Conservation (phyloP, 2,113 vertebrate species). For the Scopus umbretta region DNA sequence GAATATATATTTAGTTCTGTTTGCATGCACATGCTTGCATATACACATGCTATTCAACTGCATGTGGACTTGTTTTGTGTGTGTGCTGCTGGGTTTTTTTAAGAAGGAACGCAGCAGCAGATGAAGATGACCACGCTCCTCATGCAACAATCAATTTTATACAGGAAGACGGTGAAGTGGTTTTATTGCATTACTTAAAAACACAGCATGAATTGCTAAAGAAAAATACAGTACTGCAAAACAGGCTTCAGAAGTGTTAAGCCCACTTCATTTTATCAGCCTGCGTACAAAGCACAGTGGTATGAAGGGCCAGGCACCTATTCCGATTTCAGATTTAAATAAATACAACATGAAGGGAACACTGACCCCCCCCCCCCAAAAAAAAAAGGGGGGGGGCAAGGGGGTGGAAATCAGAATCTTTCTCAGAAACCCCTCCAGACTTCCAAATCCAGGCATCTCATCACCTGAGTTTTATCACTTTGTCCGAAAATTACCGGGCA, state of each 20-base stretch:
- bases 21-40: background rate
- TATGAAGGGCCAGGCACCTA: background rate
- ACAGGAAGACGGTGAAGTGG: conserved; percentile 20
- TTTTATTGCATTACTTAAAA: conserved; percentile 57
- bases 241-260: conserved; percentile 49
- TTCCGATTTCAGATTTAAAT: conserved; percentile 27
- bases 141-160: conserved; percentile 28
- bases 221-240: background rate
- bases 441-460: background rate
- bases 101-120: background rate
- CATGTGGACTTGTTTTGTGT: background rate
- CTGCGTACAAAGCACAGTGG: background rate
- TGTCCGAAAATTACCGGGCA: background rate
- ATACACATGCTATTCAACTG: background rate
- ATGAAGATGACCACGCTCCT: background rate
- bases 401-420: background rate
- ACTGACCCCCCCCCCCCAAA: too few species aligned
- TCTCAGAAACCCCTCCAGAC: background rate
- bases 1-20: background rate
- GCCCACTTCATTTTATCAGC: conserved; percentile 47
- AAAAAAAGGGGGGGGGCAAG: too few species aligned
- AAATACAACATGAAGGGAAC: background rate
- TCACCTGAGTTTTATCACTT: background rate
- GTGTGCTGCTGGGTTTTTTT: background rate
- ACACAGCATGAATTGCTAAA: conserved; percentile 25